Evolutionary conservation across 2,888 invertebrate species (phyloP), one percentile per base, ranked within the genome.

Genomic region (Hanleya hanleyi): DNA sequence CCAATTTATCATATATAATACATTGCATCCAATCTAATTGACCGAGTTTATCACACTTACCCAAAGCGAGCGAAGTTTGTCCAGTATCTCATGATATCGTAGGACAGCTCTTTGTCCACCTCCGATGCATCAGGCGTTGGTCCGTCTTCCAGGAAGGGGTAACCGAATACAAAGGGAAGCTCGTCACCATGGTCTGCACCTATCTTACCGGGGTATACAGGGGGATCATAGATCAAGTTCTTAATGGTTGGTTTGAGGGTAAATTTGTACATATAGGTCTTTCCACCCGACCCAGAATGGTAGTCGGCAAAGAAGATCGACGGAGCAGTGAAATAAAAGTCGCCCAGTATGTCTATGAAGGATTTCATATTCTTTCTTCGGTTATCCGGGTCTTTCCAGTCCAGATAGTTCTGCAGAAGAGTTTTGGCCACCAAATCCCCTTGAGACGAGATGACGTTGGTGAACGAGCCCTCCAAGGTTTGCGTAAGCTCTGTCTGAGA

Each of bases 161-260:
- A 47, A 0, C 75, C 75, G 51, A 75, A 75, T 32, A 75, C 67
- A 37, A 69, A 75, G 12, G 61, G 65, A 36, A 75, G 47, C 65
- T 75, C 75, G 36, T 75, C 75, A n/a, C 64, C 64, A 26, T 71
- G 69, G 9, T 50, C 69, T 1, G 71, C 71, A 36, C 68, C 67
- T 9, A 64, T 38, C 18, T 57, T 33, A 4, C 33, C 50, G 1
- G 68, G 67, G 9, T 38, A 62, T 18, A 37, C 15, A 7, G 71
- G 47, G 9, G 35, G 36, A 1, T 64, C 68, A 26, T 51, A 51
- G 15, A 51, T 22, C 22, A 68, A 47, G 9, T 38, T 35, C 37
- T 51, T 41, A 4, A 57, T 51, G 26, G 68, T 71, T 0, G 33
- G 37, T n/a, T 33, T 32, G 26, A 32, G 22, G 0, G 47, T 1